These are phyloP conservation scores for Philonicus albiceps DNA, from an alignment of 2,888 invertebrate genomes.

Conservation along the genomic window DNA sequence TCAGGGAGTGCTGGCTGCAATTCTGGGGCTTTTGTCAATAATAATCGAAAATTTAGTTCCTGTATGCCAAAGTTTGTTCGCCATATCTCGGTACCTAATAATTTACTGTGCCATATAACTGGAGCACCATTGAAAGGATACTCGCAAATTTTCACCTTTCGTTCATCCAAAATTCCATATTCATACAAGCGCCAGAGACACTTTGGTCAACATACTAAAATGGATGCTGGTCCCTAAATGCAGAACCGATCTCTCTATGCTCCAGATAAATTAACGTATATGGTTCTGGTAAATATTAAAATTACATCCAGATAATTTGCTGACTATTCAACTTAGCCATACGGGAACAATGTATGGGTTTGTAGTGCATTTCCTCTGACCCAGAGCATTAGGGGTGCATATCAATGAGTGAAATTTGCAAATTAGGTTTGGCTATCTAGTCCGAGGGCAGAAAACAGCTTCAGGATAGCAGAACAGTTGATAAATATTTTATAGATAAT, in stretches of 20 bases:
- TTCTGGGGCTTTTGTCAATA: slow-evolving; percentile 26
- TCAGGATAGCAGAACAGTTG: neutral
- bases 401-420: slow-evolving; percentile 36
- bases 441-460: slow-evolving; percentile 7
- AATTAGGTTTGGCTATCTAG: slow-evolving; percentile 10
- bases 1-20: neutral
- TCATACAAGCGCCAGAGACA: slow-evolving; percentile 20
- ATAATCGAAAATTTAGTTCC: slow-evolving; percentile 15
- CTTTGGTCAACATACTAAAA: neutral
- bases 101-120: neutral
- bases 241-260: slow-evolving; percentile 7
- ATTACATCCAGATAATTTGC: slow-evolving; percentile 37
- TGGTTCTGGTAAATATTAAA: slow-evolving; percentile 36
- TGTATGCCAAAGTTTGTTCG: neutral
- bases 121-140: slow-evolving; percentile 5
- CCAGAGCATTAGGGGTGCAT: slow-evolving; percentile 18
- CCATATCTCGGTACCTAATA: slow-evolving; percentile 12
- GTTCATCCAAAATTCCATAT: slow-evolving; percentile 21
- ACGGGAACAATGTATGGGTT: slow-evolving; percentile 31
- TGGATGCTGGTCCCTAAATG: slow-evolving; percentile 16
- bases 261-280: slow-evolving; percentile 14
- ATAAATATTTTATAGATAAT: slow-evolving; percentile 23
- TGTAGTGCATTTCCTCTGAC: slow-evolving; percentile 33
- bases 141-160: slow-evolving; percentile 32
- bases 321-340: slow-evolving; percentile 28